Percentiles rank a stretch among this genome's conserved stretches.
Evolutionary conservation across 2,797 vertebrate species (phyloP).

Genomic region (Tachyglossus aculeatus): DNA sequence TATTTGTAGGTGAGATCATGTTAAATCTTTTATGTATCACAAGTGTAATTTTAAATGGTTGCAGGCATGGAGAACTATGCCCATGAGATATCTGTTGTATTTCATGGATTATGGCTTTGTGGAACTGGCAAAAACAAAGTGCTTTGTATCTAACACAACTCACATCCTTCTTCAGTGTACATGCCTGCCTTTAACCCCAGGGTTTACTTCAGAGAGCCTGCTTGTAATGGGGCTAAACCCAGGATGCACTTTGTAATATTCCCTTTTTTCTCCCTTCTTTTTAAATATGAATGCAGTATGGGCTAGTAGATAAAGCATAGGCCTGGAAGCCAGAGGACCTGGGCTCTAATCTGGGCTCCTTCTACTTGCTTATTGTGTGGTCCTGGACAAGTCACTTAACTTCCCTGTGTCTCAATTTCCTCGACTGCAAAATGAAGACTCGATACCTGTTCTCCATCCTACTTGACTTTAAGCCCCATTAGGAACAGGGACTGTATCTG

Average conservation of each 20-base stretch:
- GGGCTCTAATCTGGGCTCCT: too few relatives aligned
- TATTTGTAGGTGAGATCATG: constrained; percentile 72
- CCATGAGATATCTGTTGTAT: constrained; percentile 63
- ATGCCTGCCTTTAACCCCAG: constrained; percentile 61
- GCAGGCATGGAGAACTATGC: constrained; percentile 62
- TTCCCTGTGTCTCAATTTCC: too few relatives aligned
- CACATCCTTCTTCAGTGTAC: constrained; percentile 45
- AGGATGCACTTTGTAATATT: too few relatives aligned
- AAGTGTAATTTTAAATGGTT: constrained; percentile 73
- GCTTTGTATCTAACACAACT: constrained; percentile 44
- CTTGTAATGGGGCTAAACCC: too few relatives aligned
- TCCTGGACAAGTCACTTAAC: too few relatives aligned
- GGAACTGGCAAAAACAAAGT: constrained; percentile 47
- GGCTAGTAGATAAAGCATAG: too few relatives aligned
- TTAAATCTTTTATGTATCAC: constrained; percentile 73
- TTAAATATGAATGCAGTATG: too few relatives aligned
- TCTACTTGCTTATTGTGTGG: too few relatives aligned
- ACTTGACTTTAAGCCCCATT: not conserved
- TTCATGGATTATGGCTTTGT: constrained; percentile 61
- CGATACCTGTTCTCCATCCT: too few relatives aligned
- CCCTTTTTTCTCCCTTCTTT: too few relatives aligned
- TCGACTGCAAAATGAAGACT: too few relatives aligned
- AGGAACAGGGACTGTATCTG: not conserved
- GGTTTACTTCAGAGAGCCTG: not conserved
- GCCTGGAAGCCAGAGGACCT: too few relatives aligned